Evolutionary conservation across 2,113 vertebrate species (phyloP), one percentile per base, ranked within the genome.

Genomic region (Sorex araneus): DNA sequence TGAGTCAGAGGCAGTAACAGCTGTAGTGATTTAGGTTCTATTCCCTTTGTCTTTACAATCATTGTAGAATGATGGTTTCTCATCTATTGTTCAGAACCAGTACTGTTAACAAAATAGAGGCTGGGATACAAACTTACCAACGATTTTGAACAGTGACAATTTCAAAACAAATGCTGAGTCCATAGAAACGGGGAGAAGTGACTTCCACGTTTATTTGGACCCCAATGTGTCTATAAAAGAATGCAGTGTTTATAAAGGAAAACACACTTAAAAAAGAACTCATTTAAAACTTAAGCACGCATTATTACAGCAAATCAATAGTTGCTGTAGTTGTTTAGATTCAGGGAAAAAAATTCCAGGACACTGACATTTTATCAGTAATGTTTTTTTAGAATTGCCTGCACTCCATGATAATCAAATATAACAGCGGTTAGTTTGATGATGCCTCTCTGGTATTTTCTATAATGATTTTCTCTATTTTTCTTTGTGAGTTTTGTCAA

Each of bases 261-360:
- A 60, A 19, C 15, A 36, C 45, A 32, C 80, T 13, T 47, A 50
- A 77, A 60, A 60, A 36, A n/a, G 30, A 86, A 7, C 50, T 77
- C 16, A 23, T 45, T 18, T n/a, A 10, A 87, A 67, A 9, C 40
- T 13, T 70, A 69, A 13, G 18, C 36, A 6, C 30, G 7, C 43
- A 23, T 60, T 67, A 57, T 85, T 70, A 45, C 82, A 91, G 25
- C 34, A 45, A 92, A 73, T 32, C 3, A 87, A 19, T 18, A 74
- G 69, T 47, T 60, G 43, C 54, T 92, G 19, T 40, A 80, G 40
- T 47, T 76, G 50, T 64, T 87, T 66, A n/a, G 89, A 92, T 13
- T 85, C 80, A n/a, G 6, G 23, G 50, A 57, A 15, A 54, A 54
- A 54, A 15, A 54, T 54, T 54, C 54, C 8, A 19, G 54, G 13